Base-by-base conservation (phyloP, 2,888 invertebrate species). In the Galerucella nymphaeae region DNA sequence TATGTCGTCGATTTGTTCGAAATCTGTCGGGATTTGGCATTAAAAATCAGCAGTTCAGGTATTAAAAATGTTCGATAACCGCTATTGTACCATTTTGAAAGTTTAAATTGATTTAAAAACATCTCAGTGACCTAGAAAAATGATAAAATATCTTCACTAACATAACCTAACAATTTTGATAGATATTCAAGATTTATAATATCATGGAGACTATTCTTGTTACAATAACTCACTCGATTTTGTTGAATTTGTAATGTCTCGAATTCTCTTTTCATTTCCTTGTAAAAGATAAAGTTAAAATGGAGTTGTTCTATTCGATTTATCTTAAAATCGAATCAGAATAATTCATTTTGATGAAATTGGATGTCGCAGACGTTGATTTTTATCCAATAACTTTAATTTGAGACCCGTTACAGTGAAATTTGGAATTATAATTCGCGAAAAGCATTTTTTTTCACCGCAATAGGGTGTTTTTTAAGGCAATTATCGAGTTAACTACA, bases 1-100 rank as follows among this genome's bases (percentile, higher is more conserved):
- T 67, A 67, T 67, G 67, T 58, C 16, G 11, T 18, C 59, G 42
- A 67, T 67, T 67, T 45, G 66, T 41, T 66, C 53, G 41, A 38
- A 53, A 65, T 58, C n/a, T 14, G 13, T 58, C 14, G 30, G 42
- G 11, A 58, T 58, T 58, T 16, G 30, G 13, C 8, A 30, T 13
- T n/a, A 38, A 58, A 58, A 58, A n/a, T 58, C 11, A 58, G 50
- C 50, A 16, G 16, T 53, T 53, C 16, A 18, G 50, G 50, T 53
- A 53, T 50, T n/a, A 16, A 50, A 50, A n/a, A 50, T 50, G 50
- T 53, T 53, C 2, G n/a, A 16, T n/a, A 53, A 9, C 10, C 50
- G 5, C 1, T n/a, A 11, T n/a, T n/a, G 13, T 11, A n/a, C 11
- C 2, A 13, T 2, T 42, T 42, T 2, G 6, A 10, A 42, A 5